These are phyloP conservation scores for Saturnia pavonia DNA, from an alignment of 2,888 invertebrate species.

Conservation along the genomic window DNA sequence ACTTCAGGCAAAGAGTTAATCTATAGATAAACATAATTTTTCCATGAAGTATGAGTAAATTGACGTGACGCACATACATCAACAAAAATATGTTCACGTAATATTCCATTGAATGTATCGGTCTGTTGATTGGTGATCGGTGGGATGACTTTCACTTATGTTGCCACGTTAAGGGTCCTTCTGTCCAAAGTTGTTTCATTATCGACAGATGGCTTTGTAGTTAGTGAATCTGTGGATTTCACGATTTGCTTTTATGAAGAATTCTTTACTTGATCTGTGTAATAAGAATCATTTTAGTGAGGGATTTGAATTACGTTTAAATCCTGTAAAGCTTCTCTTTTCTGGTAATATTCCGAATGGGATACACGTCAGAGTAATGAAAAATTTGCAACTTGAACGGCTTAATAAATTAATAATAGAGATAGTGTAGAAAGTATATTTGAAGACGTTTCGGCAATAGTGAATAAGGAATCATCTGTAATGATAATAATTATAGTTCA, in stretches of 20 bases:
- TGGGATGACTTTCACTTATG: not conserved
- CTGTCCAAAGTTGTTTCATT: not conserved
- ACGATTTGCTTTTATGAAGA: too few relatives aligned
- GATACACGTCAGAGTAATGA: not conserved
- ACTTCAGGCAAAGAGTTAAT: not conserved
- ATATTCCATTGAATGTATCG: not conserved
- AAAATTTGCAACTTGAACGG: not conserved
- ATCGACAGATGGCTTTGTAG: not conserved
- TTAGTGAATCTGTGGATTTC: too few relatives aligned
- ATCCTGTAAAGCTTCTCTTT: not conserved
- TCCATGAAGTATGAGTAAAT: not conserved
- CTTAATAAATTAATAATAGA: not conserved
- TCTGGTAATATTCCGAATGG: not conserved
- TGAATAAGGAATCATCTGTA: not conserved
- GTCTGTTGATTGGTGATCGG: not conserved
- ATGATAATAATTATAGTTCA: not conserved
- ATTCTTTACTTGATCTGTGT: not conserved
- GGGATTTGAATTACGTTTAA: not conserved
- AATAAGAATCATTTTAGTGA: not conserved
- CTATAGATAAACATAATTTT: not conserved
- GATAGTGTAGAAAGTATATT: too few relatives aligned
- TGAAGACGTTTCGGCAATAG: not conserved
- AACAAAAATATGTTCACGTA: not conserved
- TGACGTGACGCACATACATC: too few relatives aligned
- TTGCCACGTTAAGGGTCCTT: not conserved